Base-by-base conservation (phyloP, 2,113 vertebrate species). In the Bufo bufo region DNA sequence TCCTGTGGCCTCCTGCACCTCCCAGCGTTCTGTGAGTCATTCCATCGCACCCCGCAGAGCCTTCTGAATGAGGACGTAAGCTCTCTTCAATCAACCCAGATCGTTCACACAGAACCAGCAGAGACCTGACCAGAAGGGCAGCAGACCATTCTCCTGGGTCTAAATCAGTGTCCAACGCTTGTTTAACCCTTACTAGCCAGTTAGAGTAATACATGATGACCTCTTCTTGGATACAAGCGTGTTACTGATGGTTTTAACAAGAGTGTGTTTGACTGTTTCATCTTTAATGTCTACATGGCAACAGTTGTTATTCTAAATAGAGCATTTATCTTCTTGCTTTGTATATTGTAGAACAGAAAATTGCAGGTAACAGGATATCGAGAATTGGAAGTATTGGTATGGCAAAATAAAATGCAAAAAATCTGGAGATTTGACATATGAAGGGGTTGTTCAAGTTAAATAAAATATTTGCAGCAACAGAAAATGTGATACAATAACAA, bases 21-120 rank as follows among this genome's bases (percentile, higher is more conserved):
- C 81, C 89, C 23, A 74, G 72, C 16, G n/a, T 79, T 23, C 61
- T 43, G 19, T 54, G 74, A 78, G 47, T 79, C 49, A 72, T 84
- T 87, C 81, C 54, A 72, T 89, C 54, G 74, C 89, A 72, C 72
- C 61, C 52, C 20, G 61, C 54, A 66, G 75, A 61, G 82, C 81
- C 65, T 79, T 61, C 50, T 80, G 72, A 87, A 86, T 83, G 87
- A 77, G 50, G 54, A 74, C 50, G n/a, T 86, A 86, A 87, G 86
- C 45, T 83, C 79, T 88, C 85, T 79, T 79, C 77, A 80, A 74
- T 74, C 52, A 54, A n/a, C 14, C 56, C 33, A 20, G 23, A 75
- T 88, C 33, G 50, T 84, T 88, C 69, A 84, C 77, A 77, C 63
- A 88, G 78, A 88, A 88, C 80, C 77, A 84, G 72, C 86, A 78